Evolutionary conservation across 2,888 invertebrate genomes (phyloP).

Genomic region (Gastrophysa polygoni): DNA sequence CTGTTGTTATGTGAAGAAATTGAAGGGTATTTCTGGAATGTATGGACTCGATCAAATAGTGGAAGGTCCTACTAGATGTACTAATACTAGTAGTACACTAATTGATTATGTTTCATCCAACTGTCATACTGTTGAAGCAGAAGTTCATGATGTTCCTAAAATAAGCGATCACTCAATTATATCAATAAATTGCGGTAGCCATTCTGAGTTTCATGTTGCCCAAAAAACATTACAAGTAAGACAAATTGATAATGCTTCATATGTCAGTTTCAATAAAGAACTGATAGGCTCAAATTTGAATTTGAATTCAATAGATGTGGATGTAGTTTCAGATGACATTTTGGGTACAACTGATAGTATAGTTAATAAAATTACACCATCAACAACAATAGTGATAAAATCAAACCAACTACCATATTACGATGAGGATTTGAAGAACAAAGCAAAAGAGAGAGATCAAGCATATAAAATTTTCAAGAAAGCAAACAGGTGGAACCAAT

Average conservation of each 20-base stretch:
- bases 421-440: not conserved
- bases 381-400: not conserved
- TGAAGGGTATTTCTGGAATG: too few relatives aligned
- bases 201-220: not conserved
- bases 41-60: too few relatives aligned
- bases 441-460: not conserved
- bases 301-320: not conserved
- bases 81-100: not conserved
- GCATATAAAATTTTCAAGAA: too few relatives aligned
- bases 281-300: not conserved
- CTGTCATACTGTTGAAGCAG: not conserved
- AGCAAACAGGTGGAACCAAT: too few relatives aligned
- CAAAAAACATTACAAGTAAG: not conserved
- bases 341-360: not conserved
- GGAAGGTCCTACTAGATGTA: too few relatives aligned
- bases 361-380: not conserved
- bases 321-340: not conserved
- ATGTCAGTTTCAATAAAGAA: not conserved
- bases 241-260: not conserved
- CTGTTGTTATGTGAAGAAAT: too few relatives aligned
- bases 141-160: not conserved
- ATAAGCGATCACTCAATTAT: too few relatives aligned
- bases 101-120: not conserved
- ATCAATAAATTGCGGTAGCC: too few relatives aligned
- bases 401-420: not conserved